A percentile compares a stretch with the other conserved stretches of the same genome.
Conservation (phyloP, 2,888 invertebrate species). For the Saturnia pavonia region DNA sequence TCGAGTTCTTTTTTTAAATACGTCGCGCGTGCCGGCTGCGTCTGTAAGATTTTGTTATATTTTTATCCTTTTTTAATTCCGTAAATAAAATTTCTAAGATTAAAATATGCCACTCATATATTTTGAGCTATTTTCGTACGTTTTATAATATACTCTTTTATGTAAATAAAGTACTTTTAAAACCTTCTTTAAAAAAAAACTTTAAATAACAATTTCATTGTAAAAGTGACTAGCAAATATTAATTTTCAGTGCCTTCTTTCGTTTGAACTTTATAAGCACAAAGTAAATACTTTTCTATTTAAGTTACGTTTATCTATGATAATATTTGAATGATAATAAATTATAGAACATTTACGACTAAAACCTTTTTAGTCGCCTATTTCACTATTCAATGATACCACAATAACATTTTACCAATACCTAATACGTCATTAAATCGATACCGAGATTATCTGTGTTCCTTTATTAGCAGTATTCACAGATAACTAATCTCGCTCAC, state of each 20-base stretch:
- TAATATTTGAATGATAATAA: neutral
- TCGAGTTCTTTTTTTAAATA: slow-evolving; percentile 62
- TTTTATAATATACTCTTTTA: neutral
- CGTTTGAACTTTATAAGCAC: neutral
- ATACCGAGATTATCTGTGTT: neutral
- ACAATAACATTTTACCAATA: too few species aligned
- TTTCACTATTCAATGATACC: too few species aligned
- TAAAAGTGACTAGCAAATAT: neutral
- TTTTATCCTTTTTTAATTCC: slow-evolving; percentile 30
- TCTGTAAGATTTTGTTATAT: slow-evolving; percentile 61
- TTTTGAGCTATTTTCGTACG: neutral
- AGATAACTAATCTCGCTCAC: neutral
- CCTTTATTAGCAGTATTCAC: neutral
- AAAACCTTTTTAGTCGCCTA: too few species aligned
- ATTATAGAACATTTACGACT: too few species aligned
- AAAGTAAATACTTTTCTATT: neutral
- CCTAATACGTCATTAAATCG: neutral
- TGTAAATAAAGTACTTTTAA: neutral
- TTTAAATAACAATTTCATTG: too few species aligned
- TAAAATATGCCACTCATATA: neutral
- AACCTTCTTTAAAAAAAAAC: neutral
- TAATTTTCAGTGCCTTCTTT: neutral
- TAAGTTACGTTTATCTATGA: neutral
- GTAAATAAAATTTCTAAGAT: slow-evolving; percentile 19
- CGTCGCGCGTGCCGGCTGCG: slow-evolving; percentile 73